These are phyloP conservation scores for Lycocerus yunnanus DNA, from an alignment of 2,888 invertebrate genomes.

Conservation along the genomic window DNA sequence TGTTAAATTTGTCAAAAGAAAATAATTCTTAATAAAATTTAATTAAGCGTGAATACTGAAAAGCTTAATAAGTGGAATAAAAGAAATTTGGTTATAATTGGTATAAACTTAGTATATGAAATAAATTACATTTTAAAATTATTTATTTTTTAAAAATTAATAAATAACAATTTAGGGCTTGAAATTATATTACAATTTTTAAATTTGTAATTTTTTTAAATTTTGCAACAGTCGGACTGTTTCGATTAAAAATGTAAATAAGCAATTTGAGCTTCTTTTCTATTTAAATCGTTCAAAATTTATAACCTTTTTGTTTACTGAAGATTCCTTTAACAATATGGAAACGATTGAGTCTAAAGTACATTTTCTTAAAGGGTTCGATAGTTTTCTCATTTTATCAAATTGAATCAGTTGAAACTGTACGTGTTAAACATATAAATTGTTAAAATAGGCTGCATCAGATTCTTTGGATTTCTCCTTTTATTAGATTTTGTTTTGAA, in stretches of 20 bases:
- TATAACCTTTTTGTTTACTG: neutral
- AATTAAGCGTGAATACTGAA: neutral
- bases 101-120: neutral
- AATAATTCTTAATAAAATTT: neutral
- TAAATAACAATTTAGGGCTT: too few relatives aligned
- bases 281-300: neutral
- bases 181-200: too few relatives aligned
- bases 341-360: slow-evolving; percentile 7
- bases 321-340: slow-evolving; percentile 8
- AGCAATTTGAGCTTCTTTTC: neutral
- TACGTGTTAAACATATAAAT: slow-evolving; percentile 19
- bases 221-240: neutral
- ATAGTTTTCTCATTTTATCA: slow-evolving; percentile 15
- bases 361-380: slow-evolving; percentile 13
- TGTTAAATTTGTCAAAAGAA: neutral
- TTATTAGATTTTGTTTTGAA: slow-evolving; percentile 4
- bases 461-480: slow-evolving; percentile 12
- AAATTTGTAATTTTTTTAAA: neutral
- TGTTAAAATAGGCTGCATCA: neutral
- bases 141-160: too few relatives aligned
- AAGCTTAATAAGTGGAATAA: neutral
- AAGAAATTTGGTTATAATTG: neutral
- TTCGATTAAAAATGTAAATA: neutral
- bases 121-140: neutral
- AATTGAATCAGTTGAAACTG: slow-evolving; percentile 15